These are phyloP conservation scores for Dryadula phaetusa DNA, from an alignment of 2,888 invertebrate species.

Conservation along the genomic window DNA sequence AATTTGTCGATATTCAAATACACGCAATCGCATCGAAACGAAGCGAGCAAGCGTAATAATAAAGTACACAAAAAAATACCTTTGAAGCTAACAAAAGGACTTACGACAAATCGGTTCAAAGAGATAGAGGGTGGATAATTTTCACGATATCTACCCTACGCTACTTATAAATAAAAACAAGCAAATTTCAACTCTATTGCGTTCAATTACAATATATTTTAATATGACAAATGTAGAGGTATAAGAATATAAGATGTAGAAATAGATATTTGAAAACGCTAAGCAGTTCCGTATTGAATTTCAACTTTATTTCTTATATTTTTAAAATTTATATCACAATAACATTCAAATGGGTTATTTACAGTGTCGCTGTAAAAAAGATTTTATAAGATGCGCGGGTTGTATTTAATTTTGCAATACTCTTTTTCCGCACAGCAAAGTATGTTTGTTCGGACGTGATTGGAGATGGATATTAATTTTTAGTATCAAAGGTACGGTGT, in stretches of 20 bases:
- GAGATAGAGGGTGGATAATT: conserved; percentile 67
- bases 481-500: conserved; percentile 31
- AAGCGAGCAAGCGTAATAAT: conserved; percentile 69
- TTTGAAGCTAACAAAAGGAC: conserved; percentile 77
- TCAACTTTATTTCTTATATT: background rate
- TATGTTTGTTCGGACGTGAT: conserved; percentile 54
- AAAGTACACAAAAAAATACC: conserved; percentile 66
- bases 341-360: conserved; percentile 63
- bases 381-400: conserved; percentile 68
- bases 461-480: conserved; percentile 45
- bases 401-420: conserved; percentile 68
- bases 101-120: conserved; percentile 73
- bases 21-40: conserved; percentile 47
- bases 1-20: conserved; percentile 34
- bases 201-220: conserved; percentile 33
- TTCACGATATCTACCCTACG: conserved; percentile 70
- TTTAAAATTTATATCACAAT: background rate
- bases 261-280: conserved; percentile 3
- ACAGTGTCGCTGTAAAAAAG: conserved; percentile 63
- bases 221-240: background rate
- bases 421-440: conserved; percentile 55
- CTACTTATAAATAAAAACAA: conserved; percentile 57
- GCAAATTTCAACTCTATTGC: background rate
- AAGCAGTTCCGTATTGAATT: conserved; percentile 3
- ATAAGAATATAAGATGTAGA: conserved; percentile 10